A percentile compares a stretch with the other conserved stretches of the same genome.
phyloP scores from a whole-genome alignment of 2,113 vertebrate species.

The Atrichornis clamosus region DNA sequence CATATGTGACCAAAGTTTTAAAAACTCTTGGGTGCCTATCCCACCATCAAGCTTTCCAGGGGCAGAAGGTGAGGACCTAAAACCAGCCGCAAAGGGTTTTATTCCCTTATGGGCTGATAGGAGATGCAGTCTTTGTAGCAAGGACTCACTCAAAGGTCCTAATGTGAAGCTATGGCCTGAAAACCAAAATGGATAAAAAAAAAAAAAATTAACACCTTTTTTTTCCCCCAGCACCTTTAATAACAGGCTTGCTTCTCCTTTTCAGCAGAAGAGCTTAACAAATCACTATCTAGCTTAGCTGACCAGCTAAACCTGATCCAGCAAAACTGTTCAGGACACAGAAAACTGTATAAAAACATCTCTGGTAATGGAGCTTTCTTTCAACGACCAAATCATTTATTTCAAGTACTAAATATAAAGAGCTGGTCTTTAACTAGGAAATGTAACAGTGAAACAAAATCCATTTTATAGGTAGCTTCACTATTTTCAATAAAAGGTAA shows the following conservation, averaged over 20 bases:
- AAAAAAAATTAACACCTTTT: not conserved
- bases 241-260: not conserved
- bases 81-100: not conserved
- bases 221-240: not conserved
- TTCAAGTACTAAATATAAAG: not conserved
- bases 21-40: rapidly evolving
- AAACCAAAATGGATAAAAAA: not conserved
- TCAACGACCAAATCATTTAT: not conserved
- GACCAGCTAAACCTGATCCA: not conserved
- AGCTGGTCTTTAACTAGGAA: not conserved
- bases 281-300: not conserved
- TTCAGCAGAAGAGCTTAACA: not conserved
- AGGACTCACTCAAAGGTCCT: not conserved
- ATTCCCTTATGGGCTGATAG: not conserved
- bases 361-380: not conserved
- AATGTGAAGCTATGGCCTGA: not conserved
- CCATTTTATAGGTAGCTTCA: not conserved
- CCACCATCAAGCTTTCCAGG: not conserved
- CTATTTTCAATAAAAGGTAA: not conserved
- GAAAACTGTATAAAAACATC: not conserved
- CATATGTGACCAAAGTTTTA: rapidly evolving
- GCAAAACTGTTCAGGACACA: not conserved
- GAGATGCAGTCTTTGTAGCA: not conserved
- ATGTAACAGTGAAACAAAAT: not conserved
- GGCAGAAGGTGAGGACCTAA: not conserved